These are phyloP conservation scores for Ips typographus DNA, from an alignment of 1,140 invertebrate species.

Conservation along the genomic window DNA sequence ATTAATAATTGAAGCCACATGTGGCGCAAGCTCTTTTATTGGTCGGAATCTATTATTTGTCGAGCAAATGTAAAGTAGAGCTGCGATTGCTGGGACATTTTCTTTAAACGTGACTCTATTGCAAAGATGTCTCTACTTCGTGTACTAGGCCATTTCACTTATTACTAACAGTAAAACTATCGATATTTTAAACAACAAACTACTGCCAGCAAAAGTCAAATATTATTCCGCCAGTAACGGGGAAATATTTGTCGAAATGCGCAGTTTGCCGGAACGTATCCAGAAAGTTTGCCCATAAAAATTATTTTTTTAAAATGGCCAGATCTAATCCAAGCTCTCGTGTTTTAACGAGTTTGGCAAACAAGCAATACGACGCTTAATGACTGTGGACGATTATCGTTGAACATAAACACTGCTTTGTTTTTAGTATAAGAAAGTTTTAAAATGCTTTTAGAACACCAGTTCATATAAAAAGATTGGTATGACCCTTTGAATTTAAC, in stretches of 20 bases:
- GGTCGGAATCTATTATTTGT: conserved; percentile 8
- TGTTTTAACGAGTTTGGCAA: conserved; percentile 6
- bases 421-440: not conserved
- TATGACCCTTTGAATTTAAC: not conserved
- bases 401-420: not conserved
- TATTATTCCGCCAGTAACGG: not conserved
- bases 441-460: not conserved
- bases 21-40: conserved; percentile 12
- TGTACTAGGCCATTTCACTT: not conserved
- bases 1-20: conserved; percentile 9
- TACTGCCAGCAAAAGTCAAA: not conserved
- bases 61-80: conserved; percentile 4
- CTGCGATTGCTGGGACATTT: conserved; percentile 2
- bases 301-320: not conserved
- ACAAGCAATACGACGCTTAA: conserved; percentile 3
- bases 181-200: not conserved
- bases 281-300: conserved; percentile 1
- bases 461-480: not conserved
- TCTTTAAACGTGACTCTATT: conserved; percentile 7
- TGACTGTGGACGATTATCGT: conserved; percentile 4
- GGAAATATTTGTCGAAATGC: not conserved
- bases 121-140: not conserved
- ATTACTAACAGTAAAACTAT: not conserved
- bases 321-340: conserved; percentile 1
- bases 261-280: not conserved